Percentiles rank a stretch among this genome's conserved stretches.
phyloP scores from a whole-genome alignment of 2,113 vertebrate species.

The Antennarius striatus region DNA sequence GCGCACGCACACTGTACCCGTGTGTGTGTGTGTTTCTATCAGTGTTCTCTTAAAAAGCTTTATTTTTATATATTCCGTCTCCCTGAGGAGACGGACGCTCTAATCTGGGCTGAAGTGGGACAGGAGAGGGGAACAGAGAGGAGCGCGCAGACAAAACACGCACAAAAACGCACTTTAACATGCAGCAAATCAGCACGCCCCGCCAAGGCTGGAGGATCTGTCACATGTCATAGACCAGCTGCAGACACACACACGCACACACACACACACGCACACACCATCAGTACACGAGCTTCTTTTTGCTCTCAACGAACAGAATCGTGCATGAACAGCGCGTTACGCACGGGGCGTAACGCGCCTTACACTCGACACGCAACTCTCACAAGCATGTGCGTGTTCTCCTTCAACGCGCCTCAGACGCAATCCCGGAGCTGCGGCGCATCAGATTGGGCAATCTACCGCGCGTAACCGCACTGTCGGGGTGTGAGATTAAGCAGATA shows the following conservation, averaged over 20 bases:
- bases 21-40: constrained; percentile 58
- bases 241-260: constrained; percentile 41
- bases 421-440: constrained; percentile 19
- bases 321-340: constrained; percentile 34
- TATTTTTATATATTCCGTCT: constrained; percentile 73
- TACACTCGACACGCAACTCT: constrained; percentile 11
- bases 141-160: constrained; percentile 25
- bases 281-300: constrained; percentile 41
- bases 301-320: constrained; percentile 61
- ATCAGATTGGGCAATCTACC: constrained; percentile 12
- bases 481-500: constrained; percentile 63
- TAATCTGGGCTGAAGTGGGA: constrained; percentile 74
- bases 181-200: constrained; percentile 38
- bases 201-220: constrained; percentile 51
- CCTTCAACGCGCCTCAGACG: constrained; percentile 12
- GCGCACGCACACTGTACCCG: no score
- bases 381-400: constrained; percentile 22
- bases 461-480: constrained; percentile 39
- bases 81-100: constrained; percentile 64
- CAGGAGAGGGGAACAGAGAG: constrained; percentile 53
- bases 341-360: constrained; percentile 14
- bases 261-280: no score
- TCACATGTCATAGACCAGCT: constrained; percentile 66
- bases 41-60: constrained; percentile 72
- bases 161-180: constrained; percentile 23